Conservation (phyloP, 2,888 invertebrate genomes). For the Caenorhabditis imperialis region DNA sequence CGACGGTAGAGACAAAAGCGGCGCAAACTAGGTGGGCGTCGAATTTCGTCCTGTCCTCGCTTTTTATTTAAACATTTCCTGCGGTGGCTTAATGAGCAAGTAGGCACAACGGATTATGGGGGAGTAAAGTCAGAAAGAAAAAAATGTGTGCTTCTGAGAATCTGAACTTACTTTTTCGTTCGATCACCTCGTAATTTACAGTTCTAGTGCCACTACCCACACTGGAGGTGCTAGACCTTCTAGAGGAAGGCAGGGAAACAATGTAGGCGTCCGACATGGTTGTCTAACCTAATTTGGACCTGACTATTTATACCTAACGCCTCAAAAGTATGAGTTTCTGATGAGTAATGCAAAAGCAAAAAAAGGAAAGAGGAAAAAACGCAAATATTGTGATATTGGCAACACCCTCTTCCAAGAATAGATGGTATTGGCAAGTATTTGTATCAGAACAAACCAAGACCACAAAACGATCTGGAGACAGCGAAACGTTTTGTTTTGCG, state of each 20-base stretch:
- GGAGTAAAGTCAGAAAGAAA: conserved; percentile 23
- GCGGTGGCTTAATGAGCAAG: conserved; percentile 43
- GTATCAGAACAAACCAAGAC: too few relatives aligned
- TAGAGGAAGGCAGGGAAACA: conserved; percentile 33
- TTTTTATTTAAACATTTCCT: conserved; percentile 47
- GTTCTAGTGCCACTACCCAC: conserved; percentile 25
- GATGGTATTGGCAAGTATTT: too few relatives aligned
- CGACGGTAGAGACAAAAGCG: conserved; percentile 50
- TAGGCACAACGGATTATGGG: conserved; percentile 44
- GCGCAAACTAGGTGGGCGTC: conserved; percentile 54
- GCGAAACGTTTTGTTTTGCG: conserved; percentile 15
- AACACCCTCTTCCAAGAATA: too few relatives aligned
- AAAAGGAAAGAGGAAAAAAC: conserved; percentile 27
- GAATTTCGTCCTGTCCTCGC: conserved; percentile 42
- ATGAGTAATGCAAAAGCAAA: conserved; percentile 31
- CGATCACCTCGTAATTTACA: conserved; percentile 37
- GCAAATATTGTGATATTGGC: conserved; percentile 50
- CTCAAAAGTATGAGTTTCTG: conserved; percentile 7
- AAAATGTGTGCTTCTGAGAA: too few relatives aligned
- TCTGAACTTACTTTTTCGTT: conserved; percentile 45
- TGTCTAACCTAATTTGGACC: background rate
- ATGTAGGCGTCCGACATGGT: conserved; percentile 34
- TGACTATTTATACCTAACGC: too few relatives aligned
- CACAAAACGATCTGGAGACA: conserved; percentile 3
- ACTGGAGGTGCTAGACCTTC: conserved; percentile 44